Evolutionary conservation across 2,797 vertebrate genomes (phyloP), one percentile per base, ranked within the genome.

Genomic region (Amphiprion clarkii): DNA sequence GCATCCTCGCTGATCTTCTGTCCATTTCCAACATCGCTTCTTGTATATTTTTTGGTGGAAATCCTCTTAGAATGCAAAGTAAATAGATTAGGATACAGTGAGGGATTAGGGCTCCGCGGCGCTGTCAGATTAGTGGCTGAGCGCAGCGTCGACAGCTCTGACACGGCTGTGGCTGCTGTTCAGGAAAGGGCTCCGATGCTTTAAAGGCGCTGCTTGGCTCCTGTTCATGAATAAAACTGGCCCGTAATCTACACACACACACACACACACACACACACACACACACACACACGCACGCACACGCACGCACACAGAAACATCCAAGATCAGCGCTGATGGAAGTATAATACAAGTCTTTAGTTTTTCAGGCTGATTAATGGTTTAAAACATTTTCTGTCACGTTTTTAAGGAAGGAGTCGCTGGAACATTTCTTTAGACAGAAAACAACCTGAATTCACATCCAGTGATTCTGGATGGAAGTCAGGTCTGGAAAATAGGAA

Each of bases 1-100:
- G 94, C 33, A 63, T 88, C 86, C 89, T 88, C 91, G 79, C 90
- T 95, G 92, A 95, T 95, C 91, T 95, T 93, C 93, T 94, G 93
- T 96, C 95, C 94, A 94, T 96, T 96, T 96, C 87, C 94, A 95
- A 93, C 94, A 94, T 95, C 90, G 88, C 91, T 96, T 96, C 94
- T 95, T 95, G 93, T 97, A 95, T 95, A 95, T 96, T 96, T 97
- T 95, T 95, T 95, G 95, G 94, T 92, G 92, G 91, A 96, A 97
- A 98, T 97, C 96, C 95, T 98, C 95, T 97, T 97, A 97, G 96
- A 96, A 96, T 97, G 95, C 96, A 96, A 96, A 97, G 95, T 96
- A 97, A 98, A 97, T 96, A 97, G 96, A 97, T 97, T 97, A 97
- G 93, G 96, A 97, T 97, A 97, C 96, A 96, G 94, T 92, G 93